Conservation (phyloP, 2,113 vertebrate species). For the Brachyistius frenatus region DNA sequence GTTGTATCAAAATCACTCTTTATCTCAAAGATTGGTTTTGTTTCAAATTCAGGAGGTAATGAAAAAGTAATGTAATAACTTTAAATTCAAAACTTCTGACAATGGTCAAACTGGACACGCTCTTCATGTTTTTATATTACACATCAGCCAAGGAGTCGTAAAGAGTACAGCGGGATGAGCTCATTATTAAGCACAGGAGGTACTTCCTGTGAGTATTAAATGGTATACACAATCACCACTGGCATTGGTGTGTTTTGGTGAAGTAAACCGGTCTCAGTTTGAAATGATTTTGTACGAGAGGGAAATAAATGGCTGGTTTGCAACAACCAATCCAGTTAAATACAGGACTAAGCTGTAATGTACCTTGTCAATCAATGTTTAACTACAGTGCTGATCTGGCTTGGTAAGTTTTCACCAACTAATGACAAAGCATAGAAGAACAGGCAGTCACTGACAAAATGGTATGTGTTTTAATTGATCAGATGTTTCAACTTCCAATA, state of each 20-base stretch:
- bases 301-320: too few relatives aligned
- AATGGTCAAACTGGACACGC: not conserved
- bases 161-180: not conserved
- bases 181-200: not conserved
- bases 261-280: not conserved
- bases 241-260: not conserved
- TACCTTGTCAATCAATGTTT: not conserved
- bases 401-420: not conserved
- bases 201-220: not conserved
- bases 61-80: too few relatives aligned
- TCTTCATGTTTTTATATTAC: not conserved
- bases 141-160: slow-evolving; percentile 1
- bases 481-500: slow-evolving; percentile 12
- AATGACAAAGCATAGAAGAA: not conserved
- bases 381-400: not conserved
- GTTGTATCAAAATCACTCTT: too few relatives aligned
- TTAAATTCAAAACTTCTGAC: not conserved
- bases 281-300: not conserved
- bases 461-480: too few relatives aligned
- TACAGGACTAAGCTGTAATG: not conserved
- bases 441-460: not conserved
- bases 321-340: not conserved
- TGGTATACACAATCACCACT: not conserved
- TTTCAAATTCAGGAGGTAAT: too few relatives aligned
- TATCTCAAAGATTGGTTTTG: too few relatives aligned